Conservation (phyloP, 2,113 vertebrate species). For the Cinclus cinclus region DNA sequence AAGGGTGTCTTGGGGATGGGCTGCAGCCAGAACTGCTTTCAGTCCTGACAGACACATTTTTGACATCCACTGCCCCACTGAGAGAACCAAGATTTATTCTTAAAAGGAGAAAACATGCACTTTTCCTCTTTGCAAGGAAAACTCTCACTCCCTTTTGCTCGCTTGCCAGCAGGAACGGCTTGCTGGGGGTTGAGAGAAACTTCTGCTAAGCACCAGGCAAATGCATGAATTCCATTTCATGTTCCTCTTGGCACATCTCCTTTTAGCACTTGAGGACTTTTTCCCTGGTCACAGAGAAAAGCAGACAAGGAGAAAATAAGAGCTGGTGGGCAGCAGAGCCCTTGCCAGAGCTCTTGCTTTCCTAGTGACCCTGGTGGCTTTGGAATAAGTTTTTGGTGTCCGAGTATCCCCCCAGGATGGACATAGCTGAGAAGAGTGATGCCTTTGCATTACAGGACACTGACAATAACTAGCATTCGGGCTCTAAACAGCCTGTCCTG, state of each 20-base stretch:
- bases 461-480: neutral
- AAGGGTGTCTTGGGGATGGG: neutral
- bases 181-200: neutral
- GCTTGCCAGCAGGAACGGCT: neutral
- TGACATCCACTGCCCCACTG: neutral
- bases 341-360: neutral
- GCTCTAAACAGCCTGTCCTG: neutral
- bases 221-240: neutral
- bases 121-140: neutral
- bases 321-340: neutral
- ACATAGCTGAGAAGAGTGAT: neutral
- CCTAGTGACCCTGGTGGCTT: neutral
- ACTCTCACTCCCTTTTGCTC: neutral
- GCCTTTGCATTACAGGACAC: neutral
- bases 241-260: neutral
- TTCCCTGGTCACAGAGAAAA: neutral
- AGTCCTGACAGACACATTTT: neutral
- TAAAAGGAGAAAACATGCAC: neutral
- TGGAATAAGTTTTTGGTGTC: neutral
- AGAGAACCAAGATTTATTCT: neutral
- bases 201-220: neutral
- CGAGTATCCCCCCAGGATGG: neutral
- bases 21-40: neutral
- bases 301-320: neutral
- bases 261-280: neutral